Evolutionary conservation across 2,113 vertebrate genomes (phyloP), one percentile per base, ranked within the genome.

Genomic region (Peromyscus maniculatus): DNA sequence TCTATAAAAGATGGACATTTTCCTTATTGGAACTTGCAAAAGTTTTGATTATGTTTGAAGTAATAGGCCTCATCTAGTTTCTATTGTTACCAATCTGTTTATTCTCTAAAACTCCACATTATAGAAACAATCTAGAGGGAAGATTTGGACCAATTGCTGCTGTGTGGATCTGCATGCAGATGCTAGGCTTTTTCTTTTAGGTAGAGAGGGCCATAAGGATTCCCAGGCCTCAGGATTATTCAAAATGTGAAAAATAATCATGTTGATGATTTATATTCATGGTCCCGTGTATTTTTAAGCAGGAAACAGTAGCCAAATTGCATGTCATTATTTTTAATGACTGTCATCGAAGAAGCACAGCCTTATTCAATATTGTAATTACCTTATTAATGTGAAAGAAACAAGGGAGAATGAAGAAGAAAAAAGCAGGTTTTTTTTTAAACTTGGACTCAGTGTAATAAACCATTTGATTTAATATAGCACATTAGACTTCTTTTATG

Each of bases 21-120:
- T 78, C 80, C 55, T 93, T 87, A 94, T 75, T 89, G 28, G 79
- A 77, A 71, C 19, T 74, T 97, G 10, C 12, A 97, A 97, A 95
- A 78, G 5, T 87, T 67, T 71, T 46, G 66, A 36, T 49, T 83
- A 17, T 91, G 21, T 74, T 96, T 64, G 93, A 93, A 94, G 13
- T 75, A 59, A 28, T 74, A 91, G 87, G 10, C 2, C 12, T 69
- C 10, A 26, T 83, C 87, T 89, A 79, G 86, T 93, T 95, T 36
- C 67, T 11, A 77, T 39, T 64, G n/a, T 92, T 92, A 67, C 71
- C 8, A 64, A n/a, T 84, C 19, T 52, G 22, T 75, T 89, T 93
- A 69, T 90, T 95, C 36, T 83, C 36, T 89, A 46, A 84, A 94
- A 87, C 12, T 22, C 24, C 17, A 93, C 24, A 17, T 46, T 96